Evolutionary conservation across 2,888 invertebrate species (phyloP).

Genomic region (Hemaris fuciformis): DNA sequence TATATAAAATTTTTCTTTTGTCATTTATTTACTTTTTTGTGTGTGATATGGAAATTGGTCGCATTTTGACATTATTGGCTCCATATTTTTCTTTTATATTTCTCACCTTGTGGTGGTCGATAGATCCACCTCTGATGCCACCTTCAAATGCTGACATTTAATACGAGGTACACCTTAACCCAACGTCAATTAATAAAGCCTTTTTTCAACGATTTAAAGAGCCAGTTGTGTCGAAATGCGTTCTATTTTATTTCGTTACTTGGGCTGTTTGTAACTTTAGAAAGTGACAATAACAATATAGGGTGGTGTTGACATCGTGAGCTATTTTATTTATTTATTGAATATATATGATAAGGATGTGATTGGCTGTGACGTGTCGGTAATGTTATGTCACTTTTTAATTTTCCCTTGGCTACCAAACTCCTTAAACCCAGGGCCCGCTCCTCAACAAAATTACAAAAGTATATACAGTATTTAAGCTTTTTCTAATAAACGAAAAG

Average conservation of each 20-base stretch:
- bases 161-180: background rate
- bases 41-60: background rate
- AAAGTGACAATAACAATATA: conserved; percentile 6
- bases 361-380: conserved; percentile 36
- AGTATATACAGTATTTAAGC: conserved; percentile 28
- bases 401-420: conserved; percentile 10
- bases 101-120: background rate
- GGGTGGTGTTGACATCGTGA: conserved; percentile 13
- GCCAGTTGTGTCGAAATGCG: background rate
- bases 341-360: conserved; percentile 18
- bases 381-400: conserved; percentile 10
- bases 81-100: background rate
- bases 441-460: conserved; percentile 32
- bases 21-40: background rate
- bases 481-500: conserved; percentile 42
- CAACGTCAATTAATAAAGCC: background rate
- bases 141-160: background rate
- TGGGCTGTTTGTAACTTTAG: background rate
- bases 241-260: background rate
- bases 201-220: background rate
- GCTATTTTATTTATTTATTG: conserved; percentile 11
- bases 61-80: background rate
- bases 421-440: conserved; percentile 32
- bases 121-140: background rate
- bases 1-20: background rate